Base-by-base conservation (phyloP, 2,113 vertebrate species). In the Collichthys lucidus region DNA sequence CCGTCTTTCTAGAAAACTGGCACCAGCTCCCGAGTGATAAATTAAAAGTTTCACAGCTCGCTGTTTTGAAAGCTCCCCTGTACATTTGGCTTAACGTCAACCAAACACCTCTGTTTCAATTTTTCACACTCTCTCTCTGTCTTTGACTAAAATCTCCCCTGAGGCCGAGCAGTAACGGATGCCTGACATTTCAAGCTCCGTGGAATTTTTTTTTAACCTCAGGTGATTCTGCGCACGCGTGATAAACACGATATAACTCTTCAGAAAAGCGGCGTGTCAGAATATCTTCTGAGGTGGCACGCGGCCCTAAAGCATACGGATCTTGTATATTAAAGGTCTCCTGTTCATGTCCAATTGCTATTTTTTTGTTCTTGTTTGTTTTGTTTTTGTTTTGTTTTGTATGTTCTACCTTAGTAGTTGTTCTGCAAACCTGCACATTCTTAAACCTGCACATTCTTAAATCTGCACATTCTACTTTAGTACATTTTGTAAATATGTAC, bases 101-200 rank as follows among this genome's bases (percentile, higher is more conserved):
- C 56, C 50, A 65, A 76, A 55, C 72, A 61, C 50, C 66, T 83
- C 50, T 29, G 19, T 19, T 68, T 78, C 71, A 40, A 20, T 29
- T 71, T 17, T 52, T 42, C 47, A 53, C 57, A 42, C 11, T 11
- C n/a, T 69, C 46, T 71, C 59, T 42, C 49, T 31, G 0, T 31
- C 29, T 40, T 61, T 57, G 12, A 74, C n/a, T 22, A 8, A 72
- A 56, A 47, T 35, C 24, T 73, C 40, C 42, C 22, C 42, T 14
- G 1, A 57, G 56, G 52, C 53, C 35, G n/a, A 61, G 8, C 50
- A 20, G 22, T 64, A 67, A 80, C 31, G 49, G 31, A 57, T 59
- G 52, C n/a, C 42, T 22, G 24, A 75, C 62, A 44, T 61, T 15
- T 11, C 57, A 65, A 84, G 64, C 57, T 55, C 52, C 40, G 0